Evolutionary conservation across 1,140 invertebrate species (phyloP).

Genomic region (Rhynchophorus ferrugineus): DNA sequence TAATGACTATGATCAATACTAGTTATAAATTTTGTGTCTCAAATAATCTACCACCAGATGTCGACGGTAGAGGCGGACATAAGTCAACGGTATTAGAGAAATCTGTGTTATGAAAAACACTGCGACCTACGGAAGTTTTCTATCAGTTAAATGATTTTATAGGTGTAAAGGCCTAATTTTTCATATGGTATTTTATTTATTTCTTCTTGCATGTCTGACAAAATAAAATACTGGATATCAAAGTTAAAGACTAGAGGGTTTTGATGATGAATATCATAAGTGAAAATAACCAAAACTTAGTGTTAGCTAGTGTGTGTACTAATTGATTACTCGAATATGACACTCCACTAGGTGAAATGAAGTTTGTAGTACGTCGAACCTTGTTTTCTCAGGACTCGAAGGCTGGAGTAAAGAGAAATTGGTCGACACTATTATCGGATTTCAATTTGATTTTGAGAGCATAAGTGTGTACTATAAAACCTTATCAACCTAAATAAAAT

Average conservation of each 20-base stretch:
- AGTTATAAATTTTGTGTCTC: no score
- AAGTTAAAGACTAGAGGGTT: no score
- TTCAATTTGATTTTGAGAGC: conserved; percentile 9
- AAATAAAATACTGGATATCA: no score
- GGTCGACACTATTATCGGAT: conserved; percentile 15
- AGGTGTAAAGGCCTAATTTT: neutral
- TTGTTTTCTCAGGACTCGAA: conserved; percentile 19
- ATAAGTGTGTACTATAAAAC: conserved; percentile 4
- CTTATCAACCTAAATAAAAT: conserved; percentile 8
- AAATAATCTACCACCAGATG: no score
- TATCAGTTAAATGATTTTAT: neutral
- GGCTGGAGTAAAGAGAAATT: conserved; percentile 25
- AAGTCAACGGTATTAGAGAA: no score
- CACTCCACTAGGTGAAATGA: conserved; percentile 27
- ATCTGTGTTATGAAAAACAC: neutral
- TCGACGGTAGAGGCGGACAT: no score
- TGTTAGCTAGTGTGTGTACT: neutral
- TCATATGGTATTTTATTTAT: conserved; percentile 1
- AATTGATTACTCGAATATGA: conserved; percentile 18
- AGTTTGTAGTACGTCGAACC: conserved; percentile 26
- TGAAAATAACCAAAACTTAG: neutral
- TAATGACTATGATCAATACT: no score
- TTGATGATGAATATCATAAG: no score
- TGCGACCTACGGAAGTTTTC: neutral
- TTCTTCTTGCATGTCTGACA: no score